phyloP scores from a whole-genome alignment of 2,888 invertebrate genomes.

The Hydraecia micacea region DNA sequence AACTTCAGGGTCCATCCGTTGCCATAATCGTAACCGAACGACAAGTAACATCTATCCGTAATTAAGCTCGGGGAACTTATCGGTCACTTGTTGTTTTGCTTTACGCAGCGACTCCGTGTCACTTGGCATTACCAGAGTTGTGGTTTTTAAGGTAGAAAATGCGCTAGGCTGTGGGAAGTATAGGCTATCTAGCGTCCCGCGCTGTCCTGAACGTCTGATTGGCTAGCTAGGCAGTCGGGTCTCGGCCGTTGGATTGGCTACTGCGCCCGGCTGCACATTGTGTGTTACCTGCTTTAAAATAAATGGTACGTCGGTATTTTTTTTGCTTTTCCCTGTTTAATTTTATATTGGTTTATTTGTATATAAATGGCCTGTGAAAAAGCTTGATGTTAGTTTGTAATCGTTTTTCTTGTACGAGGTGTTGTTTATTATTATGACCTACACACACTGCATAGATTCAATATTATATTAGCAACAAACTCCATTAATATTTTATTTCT shows the following conservation, averaged over 20 bases:
- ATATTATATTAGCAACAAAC: background rate
- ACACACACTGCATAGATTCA: background rate
- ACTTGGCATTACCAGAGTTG: background rate
- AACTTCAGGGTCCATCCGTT: background rate
- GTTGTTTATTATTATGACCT: background rate
- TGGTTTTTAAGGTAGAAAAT: constrained; percentile 19
- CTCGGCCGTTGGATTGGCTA: constrained; percentile 38
- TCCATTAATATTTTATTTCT: constrained; percentile 1
- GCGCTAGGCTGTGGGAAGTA: constrained; percentile 9
- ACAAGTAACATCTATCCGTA: background rate
- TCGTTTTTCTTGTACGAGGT: background rate
- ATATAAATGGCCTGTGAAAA: constrained; percentile 10
- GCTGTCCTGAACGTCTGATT: constrained; percentile 38
- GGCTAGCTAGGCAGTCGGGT: constrained; percentile 49
- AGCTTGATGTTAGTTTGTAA: background rate
- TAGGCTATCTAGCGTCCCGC: constrained; percentile 37
- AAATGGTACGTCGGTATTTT: constrained; percentile 40
- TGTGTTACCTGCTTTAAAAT: constrained; percentile 16
- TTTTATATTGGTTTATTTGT: constrained; percentile 22
- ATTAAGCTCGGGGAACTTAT: background rate
- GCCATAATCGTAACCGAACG: background rate
- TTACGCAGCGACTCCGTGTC: constrained; percentile 7
- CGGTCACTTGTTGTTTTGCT: constrained; percentile 25
- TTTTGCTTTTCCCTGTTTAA: constrained; percentile 4
- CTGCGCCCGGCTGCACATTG: constrained; percentile 27